These are phyloP conservation scores for Platichthys flesus DNA, from an alignment of 2,113 vertebrate genomes.

Conservation along the genomic window DNA sequence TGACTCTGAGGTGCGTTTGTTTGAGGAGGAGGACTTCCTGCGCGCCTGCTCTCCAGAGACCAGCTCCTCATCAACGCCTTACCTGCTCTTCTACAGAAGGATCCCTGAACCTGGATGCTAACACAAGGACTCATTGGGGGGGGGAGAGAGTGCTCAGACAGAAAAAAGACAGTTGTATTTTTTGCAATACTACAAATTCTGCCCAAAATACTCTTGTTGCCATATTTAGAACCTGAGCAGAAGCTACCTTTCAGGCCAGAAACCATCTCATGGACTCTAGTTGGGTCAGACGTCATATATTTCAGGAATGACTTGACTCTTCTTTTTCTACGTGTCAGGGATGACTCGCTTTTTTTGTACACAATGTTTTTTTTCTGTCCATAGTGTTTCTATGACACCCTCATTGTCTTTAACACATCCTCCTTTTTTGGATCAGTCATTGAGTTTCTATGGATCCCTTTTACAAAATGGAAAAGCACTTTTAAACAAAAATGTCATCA, in stretches of 20 bases:
- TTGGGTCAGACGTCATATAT: neutral
- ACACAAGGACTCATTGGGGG: neutral
- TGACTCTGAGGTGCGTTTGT: constrained; percentile 94
- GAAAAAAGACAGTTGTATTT: neutral
- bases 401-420: neutral
- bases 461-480: constrained; percentile 61
- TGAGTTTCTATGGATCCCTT: constrained; percentile 16
- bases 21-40: constrained; percentile 93
- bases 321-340: neutral
- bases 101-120: constrained; percentile 30
- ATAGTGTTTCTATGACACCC: neutral
- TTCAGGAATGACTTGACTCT: neutral
- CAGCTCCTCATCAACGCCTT: constrained; percentile 92
- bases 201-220: constrained; percentile 34
- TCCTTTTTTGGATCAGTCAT: neutral
- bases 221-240: constrained; percentile 6
- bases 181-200: constrained; percentile 17
- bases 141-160: neutral
- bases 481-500: constrained; percentile 54
- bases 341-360: neutral
- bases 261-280: neutral
- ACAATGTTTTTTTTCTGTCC: neutral
- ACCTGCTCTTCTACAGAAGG: constrained; percentile 95
- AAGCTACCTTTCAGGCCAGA: neutral
- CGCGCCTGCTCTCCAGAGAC: constrained; percentile 91